Evolutionary conservation across 2,797 vertebrate genomes (phyloP).

Genomic region (Sebastiscus albofasciatus): DNA sequence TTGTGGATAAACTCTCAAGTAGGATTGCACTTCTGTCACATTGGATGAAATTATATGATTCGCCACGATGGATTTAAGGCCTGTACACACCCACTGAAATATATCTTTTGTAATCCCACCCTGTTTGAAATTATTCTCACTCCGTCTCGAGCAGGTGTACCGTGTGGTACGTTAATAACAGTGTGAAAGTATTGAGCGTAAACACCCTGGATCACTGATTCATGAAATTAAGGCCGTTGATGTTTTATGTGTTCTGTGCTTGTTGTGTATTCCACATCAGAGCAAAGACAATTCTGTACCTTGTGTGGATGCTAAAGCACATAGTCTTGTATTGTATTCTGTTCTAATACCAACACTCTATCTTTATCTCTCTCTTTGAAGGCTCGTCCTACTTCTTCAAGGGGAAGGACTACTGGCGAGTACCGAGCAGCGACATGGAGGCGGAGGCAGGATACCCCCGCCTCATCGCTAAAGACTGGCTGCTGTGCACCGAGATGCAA

Average conservation of each 20-base stretch:
- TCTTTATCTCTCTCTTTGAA: not conserved
- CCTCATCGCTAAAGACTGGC: constrained; percentile 92
- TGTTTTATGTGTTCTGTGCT: constrained; percentile 22
- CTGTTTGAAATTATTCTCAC: constrained; percentile 1
- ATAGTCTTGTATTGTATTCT: not conserved
- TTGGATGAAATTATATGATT: not conserved
- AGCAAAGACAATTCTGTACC: not conserved
- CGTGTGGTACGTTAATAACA: constrained; percentile 17
- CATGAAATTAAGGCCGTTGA: constrained; percentile 36
- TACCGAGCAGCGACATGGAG: constrained; percentile 88
- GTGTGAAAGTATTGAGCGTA: constrained; percentile 19
- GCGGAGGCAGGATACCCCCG: constrained; percentile 88
- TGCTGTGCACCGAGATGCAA: constrained; percentile 89
- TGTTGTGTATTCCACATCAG: constrained; percentile 6
- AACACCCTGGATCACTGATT: constrained; percentile 40
- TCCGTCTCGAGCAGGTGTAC: not conserved
- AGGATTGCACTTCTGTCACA: not conserved
- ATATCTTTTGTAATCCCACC: not conserved
- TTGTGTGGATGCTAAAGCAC: constrained; percentile 11
- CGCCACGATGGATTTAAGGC: not conserved
- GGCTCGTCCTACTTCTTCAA: constrained; percentile 93
- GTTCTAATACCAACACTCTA: not conserved
- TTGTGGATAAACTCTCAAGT: not conserved
- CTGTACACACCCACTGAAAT: not conserved
- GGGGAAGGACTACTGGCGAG: constrained; percentile 94